Base-by-base conservation (phyloP, 2,113 vertebrate species). In the Tauraco erythrolophus region DNA sequence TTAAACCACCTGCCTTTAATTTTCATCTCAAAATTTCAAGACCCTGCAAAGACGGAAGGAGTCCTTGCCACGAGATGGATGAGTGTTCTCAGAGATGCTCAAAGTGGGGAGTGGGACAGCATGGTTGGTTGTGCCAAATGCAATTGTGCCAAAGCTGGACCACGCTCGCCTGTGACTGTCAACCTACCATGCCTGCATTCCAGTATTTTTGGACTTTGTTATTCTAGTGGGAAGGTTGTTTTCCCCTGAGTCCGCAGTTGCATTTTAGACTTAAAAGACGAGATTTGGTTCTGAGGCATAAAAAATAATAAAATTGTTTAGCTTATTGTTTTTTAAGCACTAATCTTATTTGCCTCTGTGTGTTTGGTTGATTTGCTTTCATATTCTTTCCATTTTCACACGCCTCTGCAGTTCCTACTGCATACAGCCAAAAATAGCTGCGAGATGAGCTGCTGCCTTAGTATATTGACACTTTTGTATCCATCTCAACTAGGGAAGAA, bases 101-200 rank as follows among this genome's bases (percentile, higher is more conserved):
- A 9, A 27, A 71, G 58, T 2, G 12, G 28, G 23, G 4, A 51
- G 22, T 60, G 9, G 22, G n/a, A 53, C 3, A 14, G 21, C 37
- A 11, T 0, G 15, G 14, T 3, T 80, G 23, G 8, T 51, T 45
- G 21, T 0, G 1, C 7, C 61, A 71, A 22, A 22, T 33, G 22
- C 37, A 62, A 6, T 7, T 33, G 23, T 84, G 43, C 15, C 41
- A 78, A 33, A 81, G 21, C 17, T 80, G 66, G 79, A 33, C 30
- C 35, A 28, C 0, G 4, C 2, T 51, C 33, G 51, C 12, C 51
- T 46, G 27, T 30, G 19, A 15, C 6, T 58, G 41, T 14, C 4
- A 1, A 10, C 12, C 16, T 33, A 9, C 9, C 15, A 3, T 9
- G 12, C 43, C 71, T 0, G 1, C 0, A 0, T 68, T 48, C 25